Percentiles rank a stretch among this genome's conserved stretches.
Evolutionary conservation across 2,113 vertebrate species (phyloP).

Genomic region (Seriola dumerili): DNA sequence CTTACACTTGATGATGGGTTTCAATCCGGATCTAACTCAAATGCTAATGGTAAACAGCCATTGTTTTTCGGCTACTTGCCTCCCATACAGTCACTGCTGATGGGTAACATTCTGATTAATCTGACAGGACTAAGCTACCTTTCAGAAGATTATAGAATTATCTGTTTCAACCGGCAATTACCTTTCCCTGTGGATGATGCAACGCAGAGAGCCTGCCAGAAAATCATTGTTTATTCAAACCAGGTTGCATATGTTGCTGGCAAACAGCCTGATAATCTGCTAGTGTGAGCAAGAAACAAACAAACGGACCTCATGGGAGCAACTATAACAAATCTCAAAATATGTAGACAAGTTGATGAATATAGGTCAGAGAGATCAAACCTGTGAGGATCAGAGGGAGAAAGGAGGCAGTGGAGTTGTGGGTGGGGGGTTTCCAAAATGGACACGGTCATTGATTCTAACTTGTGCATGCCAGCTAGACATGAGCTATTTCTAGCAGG

Average conservation of each 20-base stretch:
- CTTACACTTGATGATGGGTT: slow-evolving; percentile 49
- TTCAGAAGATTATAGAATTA: slow-evolving; percentile 71
- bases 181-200: slow-evolving; percentile 48
- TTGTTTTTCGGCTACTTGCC: slow-evolving; percentile 50
- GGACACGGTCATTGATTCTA: slow-evolving; percentile 19
- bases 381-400: slow-evolving; percentile 7
- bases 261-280: slow-evolving; percentile 53
- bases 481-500: slow-evolving; percentile 11
- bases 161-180: slow-evolving; percentile 69
- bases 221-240: slow-evolving; percentile 54
- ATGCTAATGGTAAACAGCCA: slow-evolving; percentile 60
- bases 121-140: slow-evolving; percentile 61
- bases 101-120: slow-evolving; percentile 63
- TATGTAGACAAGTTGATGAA: slow-evolving; percentile 28
- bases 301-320: slow-evolving; percentile 43
- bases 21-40: slow-evolving; percentile 58
- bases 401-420: not conserved
- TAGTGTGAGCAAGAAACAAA: slow-evolving; percentile 48
- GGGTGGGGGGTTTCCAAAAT: not conserved
- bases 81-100: slow-evolving; percentile 41
- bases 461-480: slow-evolving; percentile 6
- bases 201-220: slow-evolving; percentile 37
- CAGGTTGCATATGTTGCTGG: slow-evolving; percentile 49
- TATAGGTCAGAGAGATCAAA: slow-evolving; percentile 33
- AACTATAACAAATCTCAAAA: slow-evolving; percentile 5